Evolutionary conservation across 2,888 invertebrate species (phyloP), one percentile per base, ranked within the genome.

Genomic region (Kuschelorhynchus macadamiae): DNA sequence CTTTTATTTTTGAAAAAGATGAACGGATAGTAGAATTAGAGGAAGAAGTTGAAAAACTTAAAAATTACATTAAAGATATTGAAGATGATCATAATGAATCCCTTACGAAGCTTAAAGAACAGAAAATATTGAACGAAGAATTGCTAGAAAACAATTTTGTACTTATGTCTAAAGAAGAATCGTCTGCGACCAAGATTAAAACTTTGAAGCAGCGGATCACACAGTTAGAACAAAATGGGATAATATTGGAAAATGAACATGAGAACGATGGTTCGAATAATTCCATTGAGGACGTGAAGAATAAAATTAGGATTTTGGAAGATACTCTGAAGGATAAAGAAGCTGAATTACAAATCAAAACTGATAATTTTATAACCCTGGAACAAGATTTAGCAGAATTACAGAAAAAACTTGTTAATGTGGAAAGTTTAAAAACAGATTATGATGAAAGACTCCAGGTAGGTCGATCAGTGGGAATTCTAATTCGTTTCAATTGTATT

Each of bases 1-100:
- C 64, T n/a, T n/a, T 20, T 16, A 36, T 64, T 16, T 63, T 64
- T 53, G 64, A 70, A 9, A 59, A 49, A 18, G 47, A 59, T 25
- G 67, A 70, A 57, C 44, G 49, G 9, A 36, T 65, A 30, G 18
- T 17, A 2, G 42, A 41, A 5, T 30, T 65, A 16, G 49, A 65
- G 20, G 39, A 50, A 7, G 47, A 47, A 1, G n/a, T 65, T 1
- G 49, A 49, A 16, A 33, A 59, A 12, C 1, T 59, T 0, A 41
- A 59, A 59, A 11, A 0, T 1, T 52, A 33, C 21, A 12, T 39
- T 3, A 39, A 39, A 52, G 42, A 50, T 44, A 41, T 12, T n/a
- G 42, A 49, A n/a, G 47, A 65, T 18, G 18, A 55, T 17, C 33
- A 17, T 1, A 64, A 49, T 17, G 55, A 64, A 39, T 47, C 47